These are phyloP conservation scores for Chelonus insularis DNA, from an alignment of 1,140 invertebrate genomes.

Conservation along the genomic window DNA sequence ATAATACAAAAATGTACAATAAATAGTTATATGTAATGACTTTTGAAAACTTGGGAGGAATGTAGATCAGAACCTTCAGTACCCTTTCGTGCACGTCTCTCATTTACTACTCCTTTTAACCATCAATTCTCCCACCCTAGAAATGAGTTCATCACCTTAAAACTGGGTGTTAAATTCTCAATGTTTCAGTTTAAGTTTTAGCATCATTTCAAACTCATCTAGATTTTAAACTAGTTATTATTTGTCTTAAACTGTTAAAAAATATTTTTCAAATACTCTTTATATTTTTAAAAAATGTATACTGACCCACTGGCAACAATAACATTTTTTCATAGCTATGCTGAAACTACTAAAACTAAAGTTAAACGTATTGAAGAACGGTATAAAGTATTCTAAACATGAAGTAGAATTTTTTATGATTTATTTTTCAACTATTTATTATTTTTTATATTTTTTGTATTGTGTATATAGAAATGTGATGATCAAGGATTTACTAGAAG, in stretches of 20 bases:
- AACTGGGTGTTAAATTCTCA: conserved; percentile 26
- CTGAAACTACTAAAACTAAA: conserved; percentile 33
- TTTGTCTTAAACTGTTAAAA: no score
- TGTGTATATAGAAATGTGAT: conserved; percentile 32
- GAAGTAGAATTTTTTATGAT: conserved; percentile 5
- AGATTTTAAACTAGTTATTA: no score
- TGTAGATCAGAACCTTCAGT: conserved; percentile 22
- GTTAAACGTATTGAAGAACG: conserved; percentile 36
- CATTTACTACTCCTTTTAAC: conserved; percentile 25
- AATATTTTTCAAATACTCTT: no score
- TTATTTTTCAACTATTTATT: no score
- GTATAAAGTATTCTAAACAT: conserved; percentile 29
- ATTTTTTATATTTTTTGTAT: background rate
- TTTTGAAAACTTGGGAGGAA: background rate
- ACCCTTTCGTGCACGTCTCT: conserved; percentile 23
- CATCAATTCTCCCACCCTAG: conserved; percentile 31
- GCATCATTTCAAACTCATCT: background rate
- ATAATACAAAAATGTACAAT: background rate
- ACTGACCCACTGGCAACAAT: conserved; percentile 35
- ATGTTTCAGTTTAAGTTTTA: conserved; percentile 21
- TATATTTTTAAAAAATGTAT: conserved; percentile 25
- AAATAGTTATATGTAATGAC: background rate
- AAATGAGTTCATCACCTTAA: conserved; percentile 17
- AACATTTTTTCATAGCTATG: conserved; percentile 42
- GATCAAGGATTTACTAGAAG: conserved; percentile 45